These are phyloP conservation scores for Acleris literana DNA, from an alignment of 2,888 invertebrate genomes.

Conservation along the genomic window DNA sequence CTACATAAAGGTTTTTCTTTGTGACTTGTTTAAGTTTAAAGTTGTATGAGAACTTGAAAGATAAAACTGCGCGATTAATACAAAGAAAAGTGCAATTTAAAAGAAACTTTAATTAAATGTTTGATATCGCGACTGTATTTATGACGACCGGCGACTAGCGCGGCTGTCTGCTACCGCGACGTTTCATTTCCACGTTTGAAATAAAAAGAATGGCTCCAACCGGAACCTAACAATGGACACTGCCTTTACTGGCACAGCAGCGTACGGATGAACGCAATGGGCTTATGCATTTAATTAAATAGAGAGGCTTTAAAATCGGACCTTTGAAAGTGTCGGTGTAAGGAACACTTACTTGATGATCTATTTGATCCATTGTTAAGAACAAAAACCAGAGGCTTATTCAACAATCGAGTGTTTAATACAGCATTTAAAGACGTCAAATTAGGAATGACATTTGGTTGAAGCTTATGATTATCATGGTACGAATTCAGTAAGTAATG, in stretches of 20 bases:
- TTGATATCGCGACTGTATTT: slow-evolving; percentile 53
- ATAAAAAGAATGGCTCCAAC: slow-evolving; percentile 37
- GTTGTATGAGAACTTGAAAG: slow-evolving; percentile 37
- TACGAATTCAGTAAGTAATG: no score
- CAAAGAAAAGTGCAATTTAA: slow-evolving; percentile 58
- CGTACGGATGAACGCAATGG: slow-evolving; percentile 11
- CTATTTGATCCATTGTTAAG: not conserved
- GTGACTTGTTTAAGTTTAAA: slow-evolving; percentile 53
- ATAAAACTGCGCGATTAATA: slow-evolving; percentile 56
- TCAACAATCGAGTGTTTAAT: no score
- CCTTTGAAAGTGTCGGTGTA: not conserved
- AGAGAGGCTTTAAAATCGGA: slow-evolving; percentile 3
- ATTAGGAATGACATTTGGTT: no score
- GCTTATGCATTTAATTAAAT: slow-evolving; percentile 32
- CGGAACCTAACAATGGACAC: slow-evolving; percentile 33
- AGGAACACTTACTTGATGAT: not conserved
- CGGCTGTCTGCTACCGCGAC: slow-evolving; percentile 39
- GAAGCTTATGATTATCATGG: no score
- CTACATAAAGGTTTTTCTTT: not conserved
- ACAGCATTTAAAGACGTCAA: no score
- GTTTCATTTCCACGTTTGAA: slow-evolving; percentile 53
- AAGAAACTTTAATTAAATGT: slow-evolving; percentile 74
- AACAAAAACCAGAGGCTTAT: no score
- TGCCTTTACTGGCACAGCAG: slow-evolving; percentile 12
- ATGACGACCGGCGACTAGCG: slow-evolving; percentile 49